Percentiles rank a stretch among this genome's conserved stretches.
These are phyloP conservation scores for Drosophila malerkotliana DNA, from an alignment of 1,140 invertebrate genomes.

Conservation along the genomic window DNA sequence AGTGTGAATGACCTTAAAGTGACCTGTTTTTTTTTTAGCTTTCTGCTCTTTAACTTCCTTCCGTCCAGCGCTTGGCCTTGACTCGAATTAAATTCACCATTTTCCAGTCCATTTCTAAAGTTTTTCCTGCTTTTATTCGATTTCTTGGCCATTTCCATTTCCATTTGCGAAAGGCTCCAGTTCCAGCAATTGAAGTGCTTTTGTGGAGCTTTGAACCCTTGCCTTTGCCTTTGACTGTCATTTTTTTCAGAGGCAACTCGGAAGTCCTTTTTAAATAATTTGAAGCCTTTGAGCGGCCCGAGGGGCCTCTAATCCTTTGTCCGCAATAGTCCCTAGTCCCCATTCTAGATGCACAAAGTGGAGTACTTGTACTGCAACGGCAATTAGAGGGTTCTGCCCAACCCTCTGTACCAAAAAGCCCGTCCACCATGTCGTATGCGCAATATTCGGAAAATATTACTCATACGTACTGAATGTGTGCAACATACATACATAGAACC, in stretches of 20 bases:
- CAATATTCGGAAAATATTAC: constrained; percentile 41
- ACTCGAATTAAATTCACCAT: constrained; percentile 67
- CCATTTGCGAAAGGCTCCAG: constrained; percentile 6
- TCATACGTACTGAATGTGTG: constrained; percentile 27
- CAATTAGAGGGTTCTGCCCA: constrained; percentile 12
- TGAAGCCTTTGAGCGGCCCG: constrained; percentile 59
- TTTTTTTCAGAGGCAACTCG: constrained; percentile 33
- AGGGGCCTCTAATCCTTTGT: constrained; percentile 44
- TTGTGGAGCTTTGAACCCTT: constrained; percentile 26
- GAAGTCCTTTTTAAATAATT: constrained; percentile 65
- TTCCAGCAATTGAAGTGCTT: constrained; percentile 13
- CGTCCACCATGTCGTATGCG: constrained; percentile 48
- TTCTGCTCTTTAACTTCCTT: constrained; percentile 37
- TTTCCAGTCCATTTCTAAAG: constrained; percentile 48
- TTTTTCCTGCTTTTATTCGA: constrained; percentile 7
- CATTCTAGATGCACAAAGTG: constrained; percentile 10
- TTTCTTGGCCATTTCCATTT: constrained; percentile 1
- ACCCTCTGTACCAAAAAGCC: neutral
- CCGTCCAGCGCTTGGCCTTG: constrained; percentile 57
- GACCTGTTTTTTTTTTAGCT: constrained; percentile 61
- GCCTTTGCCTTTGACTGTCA: constrained; percentile 49
- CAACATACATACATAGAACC: constrained; percentile 12
- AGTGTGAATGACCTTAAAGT: constrained; percentile 80
- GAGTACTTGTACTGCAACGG: constrained; percentile 6
- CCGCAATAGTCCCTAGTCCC: constrained; percentile 5